Percentiles rank a stretch among this genome's conserved stretches.
phyloP scores from a whole-genome alignment of 2,113 vertebrate genomes.

The Chlamydotis undulata region DNA sequence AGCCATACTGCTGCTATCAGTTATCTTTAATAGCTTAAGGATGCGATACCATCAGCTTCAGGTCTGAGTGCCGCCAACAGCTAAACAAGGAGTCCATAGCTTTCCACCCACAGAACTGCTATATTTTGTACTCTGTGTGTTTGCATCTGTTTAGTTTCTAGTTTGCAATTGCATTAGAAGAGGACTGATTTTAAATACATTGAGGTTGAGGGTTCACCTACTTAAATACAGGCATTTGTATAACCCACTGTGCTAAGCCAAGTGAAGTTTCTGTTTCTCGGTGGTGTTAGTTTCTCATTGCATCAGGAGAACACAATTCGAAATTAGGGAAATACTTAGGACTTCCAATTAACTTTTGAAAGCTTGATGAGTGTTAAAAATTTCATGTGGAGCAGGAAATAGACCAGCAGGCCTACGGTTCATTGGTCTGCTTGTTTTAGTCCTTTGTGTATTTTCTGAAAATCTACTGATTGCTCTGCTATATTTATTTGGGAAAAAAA shows the following conservation, averaged over 20 bases:
- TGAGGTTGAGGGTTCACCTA: background rate
- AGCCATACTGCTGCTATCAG: background rate
- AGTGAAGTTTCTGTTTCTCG: background rate
- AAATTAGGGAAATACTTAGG: slow-evolving; percentile 34
- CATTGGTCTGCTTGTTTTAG: slow-evolving; percentile 21
- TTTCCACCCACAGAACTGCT: background rate
- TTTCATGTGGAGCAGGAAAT: slow-evolving; percentile 33
- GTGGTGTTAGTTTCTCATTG: background rate
- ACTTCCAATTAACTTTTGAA: slow-evolving; percentile 47
- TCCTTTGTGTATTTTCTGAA: slow-evolving; percentile 49
- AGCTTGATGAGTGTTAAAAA: slow-evolving; percentile 48
- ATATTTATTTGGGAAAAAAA: slow-evolving; percentile 23
- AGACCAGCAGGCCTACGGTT: background rate
- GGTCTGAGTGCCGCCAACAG: background rate
- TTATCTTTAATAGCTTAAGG: background rate
- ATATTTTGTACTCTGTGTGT: background rate
- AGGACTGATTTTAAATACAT: background rate
- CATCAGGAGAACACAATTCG: slow-evolving; percentile 20
- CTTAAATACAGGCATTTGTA: background rate
- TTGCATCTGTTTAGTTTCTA: background rate
- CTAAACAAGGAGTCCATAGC: background rate
- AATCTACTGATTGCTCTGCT: slow-evolving; percentile 35
- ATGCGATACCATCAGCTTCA: background rate
- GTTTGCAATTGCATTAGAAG: background rate
- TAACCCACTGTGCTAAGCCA: background rate